A percentile compares a stretch with the other conserved stretches of the same genome.
Evolutionary conservation across 2,888 invertebrate genomes (phyloP).

Genomic region (Agonopterix subpropinquella): DNA sequence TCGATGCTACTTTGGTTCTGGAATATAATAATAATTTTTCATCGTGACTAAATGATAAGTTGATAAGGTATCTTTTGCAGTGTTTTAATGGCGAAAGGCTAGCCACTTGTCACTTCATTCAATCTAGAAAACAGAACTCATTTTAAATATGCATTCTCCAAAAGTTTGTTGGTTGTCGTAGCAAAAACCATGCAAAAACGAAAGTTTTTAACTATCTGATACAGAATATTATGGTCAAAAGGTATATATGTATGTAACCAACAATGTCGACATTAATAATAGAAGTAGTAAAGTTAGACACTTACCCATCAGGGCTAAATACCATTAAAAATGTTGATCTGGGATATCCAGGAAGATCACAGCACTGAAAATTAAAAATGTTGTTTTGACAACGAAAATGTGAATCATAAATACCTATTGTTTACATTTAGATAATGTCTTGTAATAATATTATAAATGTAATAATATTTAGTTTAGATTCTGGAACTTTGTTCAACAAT

Average conservation of each 20-base stretch:
- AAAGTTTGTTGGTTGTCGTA: neutral
- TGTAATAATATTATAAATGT: no score
- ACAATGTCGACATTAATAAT: neutral
- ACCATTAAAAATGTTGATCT: constrained; percentile 91
- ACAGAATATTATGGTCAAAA: no score
- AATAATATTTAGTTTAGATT: no score
- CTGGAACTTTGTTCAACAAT: no score
- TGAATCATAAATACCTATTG: neutral
- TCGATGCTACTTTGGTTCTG: constrained; percentile 88
- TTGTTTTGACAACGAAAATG: neutral
- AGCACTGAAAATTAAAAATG: constrained; percentile 65
- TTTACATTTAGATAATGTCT: no score
- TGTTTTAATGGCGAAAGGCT: no score
- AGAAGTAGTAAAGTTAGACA: constrained; percentile 10
- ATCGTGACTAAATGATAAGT: no score
- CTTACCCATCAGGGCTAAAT: constrained; percentile 91
- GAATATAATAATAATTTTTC: neutral
- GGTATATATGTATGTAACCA: no score
- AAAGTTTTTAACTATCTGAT: no score
- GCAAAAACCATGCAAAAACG: neutral
- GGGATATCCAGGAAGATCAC: constrained; percentile 83
- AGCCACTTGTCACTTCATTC: no score
- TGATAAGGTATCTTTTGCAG: no score
- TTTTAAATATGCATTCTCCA: neutral
- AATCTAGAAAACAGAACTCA: no score